Evolutionary conservation across 2,797 vertebrate genomes (phyloP).

Genomic region (Oreochromis mossambicus): DNA sequence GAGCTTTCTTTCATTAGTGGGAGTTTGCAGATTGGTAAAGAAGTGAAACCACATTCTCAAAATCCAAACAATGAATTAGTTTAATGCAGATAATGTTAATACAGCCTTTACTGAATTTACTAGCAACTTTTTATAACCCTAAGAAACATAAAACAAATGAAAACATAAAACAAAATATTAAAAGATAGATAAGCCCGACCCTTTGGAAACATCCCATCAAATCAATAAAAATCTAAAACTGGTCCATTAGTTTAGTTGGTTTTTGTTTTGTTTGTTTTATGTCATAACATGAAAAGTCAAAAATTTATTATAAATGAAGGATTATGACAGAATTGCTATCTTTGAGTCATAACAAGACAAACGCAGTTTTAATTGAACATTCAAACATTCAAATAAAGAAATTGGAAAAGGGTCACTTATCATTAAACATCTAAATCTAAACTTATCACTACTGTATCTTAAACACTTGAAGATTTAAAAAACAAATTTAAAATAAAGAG

Average conservation of each 20-base stretch:
- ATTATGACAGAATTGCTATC: neutral
- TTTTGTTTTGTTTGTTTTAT: neutral
- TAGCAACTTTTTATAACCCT: neutral
- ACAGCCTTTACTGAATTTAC: neutral
- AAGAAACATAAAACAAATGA: neutral
- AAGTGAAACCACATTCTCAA: neutral
- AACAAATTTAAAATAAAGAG: no score
- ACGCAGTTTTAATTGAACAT: no score
- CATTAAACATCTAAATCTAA: neutral
- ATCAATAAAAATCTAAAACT: neutral
- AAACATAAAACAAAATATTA: neutral
- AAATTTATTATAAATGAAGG: neutral
- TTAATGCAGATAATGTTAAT: neutral
- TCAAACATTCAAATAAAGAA: no score
- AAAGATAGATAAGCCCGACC: fast-evolving
- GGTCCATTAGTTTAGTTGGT: neutral
- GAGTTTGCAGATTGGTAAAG: neutral
- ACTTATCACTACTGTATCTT: neutral
- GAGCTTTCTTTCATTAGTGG: neutral
- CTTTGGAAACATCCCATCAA: neutral
- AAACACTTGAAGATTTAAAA: neutral
- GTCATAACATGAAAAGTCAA: fast-evolving
- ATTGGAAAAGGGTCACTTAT: no score
- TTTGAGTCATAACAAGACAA: no score
- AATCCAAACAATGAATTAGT: neutral